Conservation (phyloP, 2,113 vertebrate species). For the Vimba vimba region DNA sequence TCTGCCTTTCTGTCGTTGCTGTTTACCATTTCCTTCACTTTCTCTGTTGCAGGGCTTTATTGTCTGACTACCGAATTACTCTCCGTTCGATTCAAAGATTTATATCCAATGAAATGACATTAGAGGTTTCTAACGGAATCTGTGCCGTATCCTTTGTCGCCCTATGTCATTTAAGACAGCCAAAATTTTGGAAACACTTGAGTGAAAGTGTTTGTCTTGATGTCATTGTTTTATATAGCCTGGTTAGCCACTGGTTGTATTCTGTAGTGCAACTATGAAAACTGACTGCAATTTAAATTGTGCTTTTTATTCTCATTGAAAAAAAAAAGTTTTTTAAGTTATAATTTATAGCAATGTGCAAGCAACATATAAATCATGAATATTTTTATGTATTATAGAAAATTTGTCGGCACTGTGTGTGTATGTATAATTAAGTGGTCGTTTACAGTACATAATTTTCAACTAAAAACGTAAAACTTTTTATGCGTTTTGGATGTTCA, state of each 20-base stretch:
- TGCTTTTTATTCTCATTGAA: too few relatives aligned
- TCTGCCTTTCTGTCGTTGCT: slow-evolving; percentile 36
- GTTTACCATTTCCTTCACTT: slow-evolving; percentile 39
- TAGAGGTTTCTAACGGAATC: neutral
- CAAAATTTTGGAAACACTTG: neutral
- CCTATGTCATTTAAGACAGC: neutral
- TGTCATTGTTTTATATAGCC: neutral
- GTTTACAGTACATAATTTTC: too few relatives aligned
- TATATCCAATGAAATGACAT: neutral
- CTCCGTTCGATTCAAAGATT: neutral
- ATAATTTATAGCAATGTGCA: too few relatives aligned
- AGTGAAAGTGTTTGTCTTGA: neutral
- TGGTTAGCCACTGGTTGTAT: neutral
- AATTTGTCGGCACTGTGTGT: too few relatives aligned
- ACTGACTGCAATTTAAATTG: neutral
- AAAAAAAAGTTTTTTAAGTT: too few relatives aligned
- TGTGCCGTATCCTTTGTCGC: neutral
- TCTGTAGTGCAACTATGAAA: neutral
- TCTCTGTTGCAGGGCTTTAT: slow-evolving; percentile 45
- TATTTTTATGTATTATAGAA: too few relatives aligned
- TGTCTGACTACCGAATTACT: slow-evolving; percentile 7
- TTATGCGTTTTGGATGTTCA: too few relatives aligned
- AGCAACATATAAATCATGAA: too few relatives aligned
- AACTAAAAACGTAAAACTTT: too few relatives aligned
- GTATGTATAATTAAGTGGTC: too few relatives aligned